Evolutionary conservation across 2,797 vertebrate genomes (phyloP), one percentile per base, ranked within the genome.

Genomic region (Clarias pachynema): DNA sequence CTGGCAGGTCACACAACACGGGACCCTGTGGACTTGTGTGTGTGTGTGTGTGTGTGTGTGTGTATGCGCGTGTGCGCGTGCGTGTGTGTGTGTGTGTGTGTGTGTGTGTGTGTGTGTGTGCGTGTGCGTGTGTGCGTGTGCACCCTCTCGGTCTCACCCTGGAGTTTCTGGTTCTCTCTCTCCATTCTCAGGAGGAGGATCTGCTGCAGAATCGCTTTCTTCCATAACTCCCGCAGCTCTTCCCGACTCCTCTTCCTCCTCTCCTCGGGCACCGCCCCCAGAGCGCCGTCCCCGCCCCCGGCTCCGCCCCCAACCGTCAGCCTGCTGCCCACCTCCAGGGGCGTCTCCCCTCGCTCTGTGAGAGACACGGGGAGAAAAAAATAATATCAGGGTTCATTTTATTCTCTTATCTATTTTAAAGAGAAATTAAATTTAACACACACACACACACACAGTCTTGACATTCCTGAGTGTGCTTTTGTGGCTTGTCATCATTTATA

Each of bases 121-220:
- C 49, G 70, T 49, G 70, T n/a, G 70, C 7, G 40, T 56, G 59
- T 82, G 53, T 29, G 70, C 14, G 5, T 4, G 69, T n/a, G 1
- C 0, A 70, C 68, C 12, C 0, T 26, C 59, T 79, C 7, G 0
- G 22, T 63, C 59, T 90, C 80, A 98, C 98, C 98, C 95, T 98
- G 97, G 24, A 99, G 95, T 85, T 98, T 99, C 92, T 97, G 97
- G 89, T 99, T 99, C 92, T 99, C 98, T 68, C 92, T 96, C 93
- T 99, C 98, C 98, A 99, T 99, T 89, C 98, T 95, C 81, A 99
- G 97, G 0, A 99, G 96, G 62, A 99, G 94, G 88, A 99, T 99
- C 93, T 99, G 98, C 88, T 99, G 98, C 22, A 98, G 92, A 87
- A 99, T 97, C 68, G 98, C 97, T 90, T 98, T 99, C 89, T 94